A percentile compares a stretch with the other conserved stretches of the same genome.
Conservation (phyloP, 2,113 vertebrate genomes). For the Macheiramphus alcinus region DNA sequence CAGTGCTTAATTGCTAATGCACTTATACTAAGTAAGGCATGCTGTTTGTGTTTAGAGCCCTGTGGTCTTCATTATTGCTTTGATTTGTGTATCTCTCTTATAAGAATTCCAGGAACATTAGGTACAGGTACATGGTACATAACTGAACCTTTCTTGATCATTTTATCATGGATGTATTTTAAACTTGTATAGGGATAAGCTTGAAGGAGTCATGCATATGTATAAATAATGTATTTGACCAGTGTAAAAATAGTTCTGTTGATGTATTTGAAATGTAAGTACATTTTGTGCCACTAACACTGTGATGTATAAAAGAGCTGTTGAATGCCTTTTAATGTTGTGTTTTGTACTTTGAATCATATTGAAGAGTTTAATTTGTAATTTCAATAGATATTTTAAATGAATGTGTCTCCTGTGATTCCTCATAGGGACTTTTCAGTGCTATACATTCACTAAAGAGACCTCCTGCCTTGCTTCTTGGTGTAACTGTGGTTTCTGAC, state of each 20-base stretch:
- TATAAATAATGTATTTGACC: slow-evolving; percentile 57
- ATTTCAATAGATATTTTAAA: slow-evolving; percentile 79
- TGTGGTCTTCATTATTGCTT: slow-evolving; percentile 3
- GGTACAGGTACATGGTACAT: slow-evolving; percentile 11
- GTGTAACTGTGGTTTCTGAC: background rate
- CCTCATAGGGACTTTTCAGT: background rate
- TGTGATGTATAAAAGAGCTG: slow-evolving; percentile 83
- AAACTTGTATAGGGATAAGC: slow-evolving; percentile 72
- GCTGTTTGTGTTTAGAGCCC: background rate
- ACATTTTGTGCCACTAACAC: slow-evolving; percentile 85
- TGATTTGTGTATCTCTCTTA: slow-evolving; percentile 17
- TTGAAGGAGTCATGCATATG: slow-evolving; percentile 70
- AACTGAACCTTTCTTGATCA: slow-evolving; percentile 36
- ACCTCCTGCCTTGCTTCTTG: background rate
- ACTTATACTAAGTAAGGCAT: background rate
- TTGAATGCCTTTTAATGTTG: slow-evolving; percentile 75
- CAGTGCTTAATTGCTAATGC: background rate
- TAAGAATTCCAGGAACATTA: slow-evolving; percentile 14
- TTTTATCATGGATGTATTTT: slow-evolving; percentile 60
- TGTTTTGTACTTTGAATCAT: slow-evolving; percentile 76
- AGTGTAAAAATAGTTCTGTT: slow-evolving; percentile 60
- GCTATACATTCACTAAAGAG: background rate
- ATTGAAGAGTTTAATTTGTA: slow-evolving; percentile 71
- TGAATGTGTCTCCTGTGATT: slow-evolving; percentile 51
- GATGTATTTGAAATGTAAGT: slow-evolving; percentile 73